Conservation (phyloP, 2,797 vertebrate genomes). For the Phoebastria nigripes region DNA sequence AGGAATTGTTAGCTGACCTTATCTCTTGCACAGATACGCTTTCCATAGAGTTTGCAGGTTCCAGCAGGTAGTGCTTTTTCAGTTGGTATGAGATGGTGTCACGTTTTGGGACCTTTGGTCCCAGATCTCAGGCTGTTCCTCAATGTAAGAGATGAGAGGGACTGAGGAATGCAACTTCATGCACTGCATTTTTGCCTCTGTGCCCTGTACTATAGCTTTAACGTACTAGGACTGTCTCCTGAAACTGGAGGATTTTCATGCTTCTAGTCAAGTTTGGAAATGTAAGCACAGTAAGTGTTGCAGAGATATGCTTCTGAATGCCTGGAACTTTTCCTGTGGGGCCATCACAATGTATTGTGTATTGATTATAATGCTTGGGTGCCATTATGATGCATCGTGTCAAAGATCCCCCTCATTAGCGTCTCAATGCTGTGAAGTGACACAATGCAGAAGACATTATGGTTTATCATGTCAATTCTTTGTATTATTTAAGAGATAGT, state of each 20-base stretch:
- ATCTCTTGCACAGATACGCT: not conserved
- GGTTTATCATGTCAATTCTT: slow-evolving; percentile 52
- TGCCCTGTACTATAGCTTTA: not conserved
- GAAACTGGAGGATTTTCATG: not conserved
- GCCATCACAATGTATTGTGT: not conserved
- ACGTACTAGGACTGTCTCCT: not conserved
- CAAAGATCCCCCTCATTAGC: slow-evolving; percentile 31
- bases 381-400: not conserved
- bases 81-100: not conserved
- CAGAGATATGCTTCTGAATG: not conserved
- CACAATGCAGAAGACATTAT: slow-evolving; percentile 3
- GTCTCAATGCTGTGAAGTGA: slow-evolving; percentile 17
- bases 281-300: not conserved
- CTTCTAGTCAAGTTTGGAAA: not conserved
- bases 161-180: not conserved
- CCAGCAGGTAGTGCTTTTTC: not conserved
- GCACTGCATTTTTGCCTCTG: not conserved
- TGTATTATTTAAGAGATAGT: slow-evolving; percentile 57
- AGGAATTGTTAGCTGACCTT: not conserved
- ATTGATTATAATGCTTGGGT: not conserved
- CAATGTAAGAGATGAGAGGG: rapidly evolving
- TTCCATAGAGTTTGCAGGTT: not conserved
- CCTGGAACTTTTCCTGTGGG: not conserved
- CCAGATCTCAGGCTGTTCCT: not conserved
- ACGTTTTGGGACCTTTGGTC: not conserved